Evolutionary conservation across 2,888 invertebrate species (phyloP), one percentile per base, ranked within the genome.

Genomic region (Punctoribates punctum): DNA sequence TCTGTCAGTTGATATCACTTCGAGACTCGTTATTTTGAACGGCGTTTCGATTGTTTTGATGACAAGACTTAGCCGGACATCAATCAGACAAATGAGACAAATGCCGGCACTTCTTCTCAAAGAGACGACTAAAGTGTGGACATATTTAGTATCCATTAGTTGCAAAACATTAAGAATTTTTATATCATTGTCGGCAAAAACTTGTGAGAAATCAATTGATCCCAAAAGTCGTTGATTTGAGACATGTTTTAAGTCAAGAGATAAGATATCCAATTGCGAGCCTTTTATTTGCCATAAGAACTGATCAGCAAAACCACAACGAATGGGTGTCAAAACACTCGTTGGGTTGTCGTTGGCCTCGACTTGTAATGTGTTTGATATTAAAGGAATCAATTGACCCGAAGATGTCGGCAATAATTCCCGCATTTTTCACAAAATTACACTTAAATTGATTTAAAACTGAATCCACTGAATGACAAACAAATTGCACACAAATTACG

Each of bases 11-110:
- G 46, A 8, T 20, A 76, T 34, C 8, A 73, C n/a, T 38, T 73
- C 60, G 9, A 75, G 46, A 38, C 42, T 73, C 17, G 76, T 72
- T 27, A 76, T 72, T 23, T 42, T 73, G 38, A 77, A 77, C 27
- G 67, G 77, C 38, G 54, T 73, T n/a, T 77, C 77, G 15, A 77
- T 77, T 9, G 73, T 73, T 23, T 77, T 77, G 6, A 76, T 25
- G 0, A 77, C 38, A 48, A 46, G 25, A 54, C 72, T 77, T 8
- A 77, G 72, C 20, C 77, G 27, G 34, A 75, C 46, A 60, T 77
- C 75, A 51, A 77, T 23, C 5, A 77, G 20, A 62, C 77, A 77
- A 1, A 77, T 20, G 34, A 65, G 34, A 42, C 65, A 75, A 67
- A 38, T 2, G 15, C 23, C 48, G 29, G 38, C n/a, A 46, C 29